These are phyloP conservation scores for Margaritifera margaritifera DNA, from an alignment of 2,888 invertebrate genomes.

Conservation along the genomic window DNA sequence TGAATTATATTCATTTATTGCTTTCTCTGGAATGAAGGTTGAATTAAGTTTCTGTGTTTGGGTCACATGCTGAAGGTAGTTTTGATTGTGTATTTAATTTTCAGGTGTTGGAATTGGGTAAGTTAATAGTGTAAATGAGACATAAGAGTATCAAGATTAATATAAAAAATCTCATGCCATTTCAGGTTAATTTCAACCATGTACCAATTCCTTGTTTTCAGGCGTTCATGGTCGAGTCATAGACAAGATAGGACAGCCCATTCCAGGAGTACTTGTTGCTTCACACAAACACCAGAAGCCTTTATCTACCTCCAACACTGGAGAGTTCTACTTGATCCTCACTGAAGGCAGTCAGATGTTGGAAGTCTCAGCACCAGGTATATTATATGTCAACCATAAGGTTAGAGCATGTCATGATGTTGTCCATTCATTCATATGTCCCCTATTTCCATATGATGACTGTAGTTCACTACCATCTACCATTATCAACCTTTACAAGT, in stretches of 20 bases:
- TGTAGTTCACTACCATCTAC: background rate
- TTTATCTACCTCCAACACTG: slow-evolving; percentile 30
- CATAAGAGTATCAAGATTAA: too few species aligned
- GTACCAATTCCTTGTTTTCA: slow-evolving; percentile 16
- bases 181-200: too few species aligned
- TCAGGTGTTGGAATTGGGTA: too few species aligned
- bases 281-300: slow-evolving; percentile 46
- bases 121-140: too few species aligned
- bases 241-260: slow-evolving; percentile 34
- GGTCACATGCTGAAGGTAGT: too few species aligned
- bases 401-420: background rate
- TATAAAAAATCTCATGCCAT: too few species aligned
- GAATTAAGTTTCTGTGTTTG: too few species aligned
- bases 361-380: slow-evolving; percentile 59
- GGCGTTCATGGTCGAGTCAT: slow-evolving; percentile 53
- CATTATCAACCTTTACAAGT: too few species aligned
- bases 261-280: slow-evolving; percentile 41
- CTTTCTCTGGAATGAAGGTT: too few species aligned
- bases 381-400: background rate
- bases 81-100: too few species aligned
- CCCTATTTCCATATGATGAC: background rate
- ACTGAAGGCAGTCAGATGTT: slow-evolving; percentile 57
- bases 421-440: background rate
- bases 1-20: too few species aligned
- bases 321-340: slow-evolving; percentile 54